Conservation (phyloP, 2,797 vertebrate genomes). For the Pristis pectinata region DNA sequence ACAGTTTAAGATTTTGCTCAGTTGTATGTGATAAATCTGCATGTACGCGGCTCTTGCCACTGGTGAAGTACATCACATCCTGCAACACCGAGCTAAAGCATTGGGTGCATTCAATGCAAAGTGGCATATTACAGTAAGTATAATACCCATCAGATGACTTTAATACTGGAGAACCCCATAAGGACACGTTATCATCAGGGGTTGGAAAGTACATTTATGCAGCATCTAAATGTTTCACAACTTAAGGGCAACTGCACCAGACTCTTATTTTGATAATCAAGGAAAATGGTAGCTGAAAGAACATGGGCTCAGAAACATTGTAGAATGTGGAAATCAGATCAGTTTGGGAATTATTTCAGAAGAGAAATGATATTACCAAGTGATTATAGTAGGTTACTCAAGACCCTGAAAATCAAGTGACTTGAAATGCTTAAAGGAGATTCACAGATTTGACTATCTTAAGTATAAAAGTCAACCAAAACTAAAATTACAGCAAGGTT, state of each 20-base stretch:
- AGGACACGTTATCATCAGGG: background rate
- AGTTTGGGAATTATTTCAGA: background rate
- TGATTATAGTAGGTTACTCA: background rate
- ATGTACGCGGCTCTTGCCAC: background rate
- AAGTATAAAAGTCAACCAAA: background rate
- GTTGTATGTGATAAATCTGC: background rate
- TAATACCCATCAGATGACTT: background rate
- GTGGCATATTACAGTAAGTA: background rate
- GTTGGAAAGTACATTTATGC: background rate
- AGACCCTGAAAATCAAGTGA: background rate
- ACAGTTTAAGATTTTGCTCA: background rate
- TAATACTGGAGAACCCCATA: background rate
- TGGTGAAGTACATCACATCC: background rate
- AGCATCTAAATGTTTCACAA: background rate
- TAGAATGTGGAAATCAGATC: background rate
- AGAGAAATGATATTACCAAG: background rate
- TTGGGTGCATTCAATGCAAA: background rate
- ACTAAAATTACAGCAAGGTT: background rate
- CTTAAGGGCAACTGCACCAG: background rate
- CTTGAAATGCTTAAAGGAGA: background rate
- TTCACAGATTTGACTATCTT: background rate
- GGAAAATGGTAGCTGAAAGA: background rate
- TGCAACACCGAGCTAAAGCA: background rate
- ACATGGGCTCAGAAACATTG: background rate
- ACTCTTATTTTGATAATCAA: background rate